phyloP scores from a whole-genome alignment of 2,113 vertebrate genomes.

The Himantopus leucocephalus region DNA sequence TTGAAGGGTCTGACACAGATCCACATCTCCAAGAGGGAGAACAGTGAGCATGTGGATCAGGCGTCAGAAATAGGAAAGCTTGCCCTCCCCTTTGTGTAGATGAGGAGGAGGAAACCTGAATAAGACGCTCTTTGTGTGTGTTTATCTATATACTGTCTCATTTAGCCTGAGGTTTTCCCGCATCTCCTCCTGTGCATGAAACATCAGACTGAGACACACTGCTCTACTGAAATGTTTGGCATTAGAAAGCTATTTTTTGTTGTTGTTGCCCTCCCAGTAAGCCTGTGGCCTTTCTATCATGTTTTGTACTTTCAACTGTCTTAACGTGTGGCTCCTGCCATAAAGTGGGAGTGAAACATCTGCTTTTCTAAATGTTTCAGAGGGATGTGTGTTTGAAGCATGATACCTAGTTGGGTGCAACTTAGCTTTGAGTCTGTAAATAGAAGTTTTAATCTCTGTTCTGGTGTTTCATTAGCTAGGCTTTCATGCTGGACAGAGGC shows the following conservation, averaged over 20 bases:
- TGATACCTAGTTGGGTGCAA: not conserved
- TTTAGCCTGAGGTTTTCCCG: slow-evolving; percentile 26
- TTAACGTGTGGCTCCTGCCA: not conserved
- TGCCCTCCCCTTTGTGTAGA: not conserved
- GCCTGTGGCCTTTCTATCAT: not conserved
- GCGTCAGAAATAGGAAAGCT: not conserved
- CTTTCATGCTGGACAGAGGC: not conserved
- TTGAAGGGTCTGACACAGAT: slow-evolving; percentile 7
- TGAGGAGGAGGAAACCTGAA: not conserved
- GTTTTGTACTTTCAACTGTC: not conserved
- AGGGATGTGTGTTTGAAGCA: not conserved
- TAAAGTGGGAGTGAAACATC: not conserved
- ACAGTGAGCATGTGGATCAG: not conserved
- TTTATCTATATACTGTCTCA: not conserved
- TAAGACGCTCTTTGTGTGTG: not conserved
- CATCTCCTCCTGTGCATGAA: not conserved
- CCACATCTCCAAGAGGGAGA: not conserved
- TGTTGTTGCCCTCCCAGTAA: not conserved
- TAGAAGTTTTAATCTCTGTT: slow-evolving; percentile 46
- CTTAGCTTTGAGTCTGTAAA: slow-evolving; percentile 23
- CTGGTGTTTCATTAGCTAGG: slow-evolving; percentile 12
- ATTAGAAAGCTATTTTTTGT: not conserved
- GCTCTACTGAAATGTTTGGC: not conserved
- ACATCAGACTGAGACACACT: not conserved
- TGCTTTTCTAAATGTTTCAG: not conserved